Evolutionary conservation across 1,140 invertebrate species (phyloP), one percentile per base, ranked within the genome.

Genomic region (Zeugodacus cucurbitae): DNA sequence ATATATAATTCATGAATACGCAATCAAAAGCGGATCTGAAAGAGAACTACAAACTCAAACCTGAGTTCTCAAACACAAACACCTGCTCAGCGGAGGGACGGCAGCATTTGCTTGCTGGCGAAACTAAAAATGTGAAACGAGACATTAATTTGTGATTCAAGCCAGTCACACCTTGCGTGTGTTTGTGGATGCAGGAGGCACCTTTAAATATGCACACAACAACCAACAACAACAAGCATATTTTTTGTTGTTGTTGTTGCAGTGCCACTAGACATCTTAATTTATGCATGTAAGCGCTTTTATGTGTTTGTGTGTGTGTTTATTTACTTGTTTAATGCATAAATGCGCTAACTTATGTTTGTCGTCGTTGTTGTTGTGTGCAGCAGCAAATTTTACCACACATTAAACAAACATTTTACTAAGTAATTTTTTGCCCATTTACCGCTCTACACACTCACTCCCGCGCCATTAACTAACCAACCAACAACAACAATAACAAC

Each of bases 331-430:
- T 26, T 62, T 62, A 26, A 26, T 26, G 67, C 67, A 74, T 37
- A 41, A 41, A 74, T 37, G 32, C 17, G 34, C 34, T 37, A 6
- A 14, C 41, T 57, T 29, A 10, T 22, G 11, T 1, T 54, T 85
- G 26, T 85, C 5, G 78, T 58, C 26, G 44, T 32, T 54, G 54
- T 54, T 58, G 41, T 58, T 54, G 22, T 32, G 29, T 54, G 54
- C 54, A 57, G 44, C 82, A 58, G n/a, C n/a, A n/a, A n/a, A 86
- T 57, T 58, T 86, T 54, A 54, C 82, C 41, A 26, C 41, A 86
- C 26, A 86, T 86, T 86, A 86, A 86, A 86, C 82, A 86, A 86
- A 86, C 82, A 86, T 86, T 86, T 86, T 57, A 57, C 44, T 54
- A 86, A 86, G 54, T 86, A 86, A 54, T 54, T 86, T 86, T 86